Evolutionary conservation across 2,797 vertebrate genomes (phyloP), one percentile per base, ranked within the genome.

Genomic region (Enteromius fasciolatus): DNA sequence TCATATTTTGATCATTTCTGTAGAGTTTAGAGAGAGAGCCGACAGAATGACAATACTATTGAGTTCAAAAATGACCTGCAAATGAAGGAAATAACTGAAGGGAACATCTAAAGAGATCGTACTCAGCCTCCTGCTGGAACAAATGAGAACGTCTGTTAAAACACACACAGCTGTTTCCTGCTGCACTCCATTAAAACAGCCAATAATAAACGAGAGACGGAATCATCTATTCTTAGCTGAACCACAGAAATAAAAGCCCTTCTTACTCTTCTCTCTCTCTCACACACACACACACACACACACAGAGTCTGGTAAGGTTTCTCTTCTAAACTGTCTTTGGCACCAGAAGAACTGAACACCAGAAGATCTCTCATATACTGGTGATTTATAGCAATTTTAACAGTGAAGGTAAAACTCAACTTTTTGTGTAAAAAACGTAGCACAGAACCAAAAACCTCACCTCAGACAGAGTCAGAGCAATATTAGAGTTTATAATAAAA

Each of bases 81-180:
- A 83, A 73, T 89, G 80, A 91, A 92, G 92, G 91, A 92, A 93
- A 93, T 90, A 92, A 89, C 90, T 90, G 89, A 85, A 87, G 85
- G 87, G 87, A 87, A 87, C 89, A 92, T 89, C 90, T 92, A 85
- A 87, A 88, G 85, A 86, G 90, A 85, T 88, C 86, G 85, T 80
- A 86, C 88, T 73, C 85, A 90, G 86, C 81, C 87, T 86, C 90
- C 86, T 74, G 2, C 88, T 90, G 89, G 87, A 91, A 90, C 67
- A 88, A 85, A 66, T 80, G 87, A 87, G 91, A 91, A 88, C 87
- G 83, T 77, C 63, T 72, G 11, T 17, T 28, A 20, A 77, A 80
- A 78, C 76, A 44, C 61, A 50, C 52, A 76, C 70, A 36, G n/a
- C 50, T 54, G 76, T 14, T 76, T 76, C 76, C 76, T 84, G 68